Percentiles rank a stretch among this genome's conserved stretches.
phyloP scores from a whole-genome alignment of 1,140 invertebrate genomes.

The Drosophila kepulauana region DNA sequence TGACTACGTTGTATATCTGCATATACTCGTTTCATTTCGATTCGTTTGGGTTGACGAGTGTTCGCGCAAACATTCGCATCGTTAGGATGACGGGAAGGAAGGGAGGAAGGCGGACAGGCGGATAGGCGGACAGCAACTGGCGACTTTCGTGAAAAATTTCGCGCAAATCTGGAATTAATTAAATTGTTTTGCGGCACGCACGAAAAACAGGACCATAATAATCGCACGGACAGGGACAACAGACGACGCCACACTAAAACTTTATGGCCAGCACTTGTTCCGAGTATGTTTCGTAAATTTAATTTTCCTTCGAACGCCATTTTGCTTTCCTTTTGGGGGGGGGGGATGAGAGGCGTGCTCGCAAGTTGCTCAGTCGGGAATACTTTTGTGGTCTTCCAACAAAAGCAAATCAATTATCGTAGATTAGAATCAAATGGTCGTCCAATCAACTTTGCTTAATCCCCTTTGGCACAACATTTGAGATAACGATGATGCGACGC shows the following conservation, averaged over 20 bases:
- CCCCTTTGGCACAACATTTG: background rate
- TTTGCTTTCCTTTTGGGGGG: background rate
- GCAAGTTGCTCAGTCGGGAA: background rate
- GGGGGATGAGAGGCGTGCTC: background rate
- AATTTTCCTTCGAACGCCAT: conserved; percentile 12
- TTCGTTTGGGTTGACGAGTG: background rate
- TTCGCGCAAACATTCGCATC: conserved; percentile 35
- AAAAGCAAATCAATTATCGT: conserved; percentile 19
- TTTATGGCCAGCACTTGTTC: conserved; percentile 8
- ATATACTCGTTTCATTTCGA: conserved; percentile 2
- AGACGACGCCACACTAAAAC: conserved; percentile 10
- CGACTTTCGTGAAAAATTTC: conserved; percentile 69
- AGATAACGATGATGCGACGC: background rate
- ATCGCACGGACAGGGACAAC: conserved; percentile 10
- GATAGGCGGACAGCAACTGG: too few relatives aligned
- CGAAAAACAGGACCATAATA: conserved; percentile 48
- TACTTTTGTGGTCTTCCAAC: background rate
- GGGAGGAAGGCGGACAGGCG: too few relatives aligned
- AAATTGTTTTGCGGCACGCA: conserved; percentile 81
- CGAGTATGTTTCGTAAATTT: conserved; percentile 24
- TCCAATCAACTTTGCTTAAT: background rate
- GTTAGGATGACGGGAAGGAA: background rate
- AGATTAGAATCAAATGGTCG: background rate
- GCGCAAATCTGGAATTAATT: conserved; percentile 82
- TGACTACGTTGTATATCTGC: conserved; percentile 23